phyloP scores from a whole-genome alignment of 2,888 invertebrate species.

The Tholera decimalis region DNA sequence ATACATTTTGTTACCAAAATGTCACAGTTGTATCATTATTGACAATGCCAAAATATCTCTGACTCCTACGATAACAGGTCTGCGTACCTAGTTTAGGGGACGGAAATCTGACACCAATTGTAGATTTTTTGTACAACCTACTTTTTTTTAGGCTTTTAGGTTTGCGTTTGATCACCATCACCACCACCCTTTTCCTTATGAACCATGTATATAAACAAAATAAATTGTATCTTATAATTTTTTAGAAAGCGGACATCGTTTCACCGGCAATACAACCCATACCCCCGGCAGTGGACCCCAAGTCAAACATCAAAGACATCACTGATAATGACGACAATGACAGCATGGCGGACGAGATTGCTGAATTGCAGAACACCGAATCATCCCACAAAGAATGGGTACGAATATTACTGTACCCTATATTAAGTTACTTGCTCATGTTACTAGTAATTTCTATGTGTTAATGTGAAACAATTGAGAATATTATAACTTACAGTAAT shows the following conservation, averaged over 20 bases:
- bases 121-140: too few relatives aligned
- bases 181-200: too few relatives aligned
- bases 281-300: constrained; percentile 66
- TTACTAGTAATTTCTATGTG: constrained; percentile 28
- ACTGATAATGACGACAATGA: constrained; percentile 75
- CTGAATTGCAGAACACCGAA: constrained; percentile 76
- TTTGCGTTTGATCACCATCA: too few relatives aligned
- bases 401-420: constrained; percentile 48
- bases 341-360: constrained; percentile 80
- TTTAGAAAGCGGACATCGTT: constrained; percentile 68
- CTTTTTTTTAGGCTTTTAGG: too few relatives aligned
- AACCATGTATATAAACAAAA: too few relatives aligned
- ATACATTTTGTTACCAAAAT: too few relatives aligned
- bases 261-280: constrained; percentile 70
- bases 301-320: constrained; percentile 58
- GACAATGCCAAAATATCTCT: too few relatives aligned
- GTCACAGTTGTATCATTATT: too few relatives aligned
- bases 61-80: too few relatives aligned
- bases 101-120: too few relatives aligned
- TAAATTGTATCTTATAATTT: too few relatives aligned
- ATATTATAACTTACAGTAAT: not conserved
- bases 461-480: constrained; percentile 13
- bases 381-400: constrained; percentile 80
- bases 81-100: too few relatives aligned
- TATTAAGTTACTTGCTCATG: constrained; percentile 23